phyloP scores from a whole-genome alignment of 2,797 vertebrate species.

The Epinephelus coioides region DNA sequence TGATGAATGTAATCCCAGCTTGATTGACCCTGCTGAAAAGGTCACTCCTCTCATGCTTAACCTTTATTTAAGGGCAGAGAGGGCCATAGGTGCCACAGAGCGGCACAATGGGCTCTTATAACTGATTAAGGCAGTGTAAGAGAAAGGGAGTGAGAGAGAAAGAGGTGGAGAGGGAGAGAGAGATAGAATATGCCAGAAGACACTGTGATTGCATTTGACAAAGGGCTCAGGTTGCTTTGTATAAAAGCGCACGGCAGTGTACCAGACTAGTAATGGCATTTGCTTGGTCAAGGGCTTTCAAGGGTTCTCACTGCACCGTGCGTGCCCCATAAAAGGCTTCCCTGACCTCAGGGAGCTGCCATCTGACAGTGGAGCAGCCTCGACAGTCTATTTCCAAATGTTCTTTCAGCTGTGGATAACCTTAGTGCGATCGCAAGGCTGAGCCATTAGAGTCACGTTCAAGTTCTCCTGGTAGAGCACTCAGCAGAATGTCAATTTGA shows the following conservation, averaged over 20 bases:
- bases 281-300: conserved; percentile 70
- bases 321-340: conserved; percentile 69
- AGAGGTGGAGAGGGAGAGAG: conserved; percentile 14
- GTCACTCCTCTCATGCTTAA: conserved; percentile 72
- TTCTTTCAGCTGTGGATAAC: conserved; percentile 63
- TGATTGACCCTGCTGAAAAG: conserved; percentile 71
- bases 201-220: conserved; percentile 65
- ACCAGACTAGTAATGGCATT: conserved; percentile 66
- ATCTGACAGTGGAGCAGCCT: conserved; percentile 54
- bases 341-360: conserved; percentile 70
- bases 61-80: conserved; percentile 69
- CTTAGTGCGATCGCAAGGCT: conserved; percentile 35
- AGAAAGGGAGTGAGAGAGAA: conserved; percentile 20
- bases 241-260: conserved; percentile 51
- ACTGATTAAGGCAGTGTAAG: conserved; percentile 48
- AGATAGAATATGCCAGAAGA: conserved; percentile 23
- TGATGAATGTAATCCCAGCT: conserved; percentile 67
- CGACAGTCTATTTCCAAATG: conserved; percentile 63
- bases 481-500: conserved; percentile 74
- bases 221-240: conserved; percentile 64
- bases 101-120: conserved; percentile 48
- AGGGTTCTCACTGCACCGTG: conserved; percentile 49
- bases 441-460: conserved; percentile 65
- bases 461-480: conserved; percentile 61
- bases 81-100: conserved; percentile 48